Conservation (phyloP, 2,113 vertebrate genomes). For the Spilogale gracilis region DNA sequence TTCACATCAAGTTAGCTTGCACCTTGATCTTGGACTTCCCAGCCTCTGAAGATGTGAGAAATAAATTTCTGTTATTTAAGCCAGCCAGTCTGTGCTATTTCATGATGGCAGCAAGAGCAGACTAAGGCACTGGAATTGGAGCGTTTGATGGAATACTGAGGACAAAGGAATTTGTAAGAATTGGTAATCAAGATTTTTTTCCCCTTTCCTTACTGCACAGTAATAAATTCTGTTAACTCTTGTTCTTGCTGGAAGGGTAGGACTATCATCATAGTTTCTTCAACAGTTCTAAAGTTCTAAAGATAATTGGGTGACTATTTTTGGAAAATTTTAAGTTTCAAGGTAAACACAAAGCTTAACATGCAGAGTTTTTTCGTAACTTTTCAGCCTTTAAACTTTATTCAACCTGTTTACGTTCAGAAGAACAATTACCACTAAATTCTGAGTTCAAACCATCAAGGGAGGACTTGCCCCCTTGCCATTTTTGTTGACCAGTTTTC, state of each 20-base stretch:
- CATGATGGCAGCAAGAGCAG: neutral
- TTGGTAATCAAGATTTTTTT: neutral
- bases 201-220: neutral
- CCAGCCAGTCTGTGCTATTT: neutral
- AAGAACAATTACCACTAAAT: neutral
- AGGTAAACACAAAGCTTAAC: neutral
- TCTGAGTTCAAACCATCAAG: neutral
- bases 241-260: neutral
- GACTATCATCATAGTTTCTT: neutral
- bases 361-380: neutral
- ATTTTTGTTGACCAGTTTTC: neutral
- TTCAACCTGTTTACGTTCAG: neutral
- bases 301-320: neutral
- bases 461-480: neutral
- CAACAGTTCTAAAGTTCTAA: slow-evolving; percentile 20
- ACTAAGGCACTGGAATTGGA: neutral
- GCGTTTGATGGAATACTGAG: neutral
- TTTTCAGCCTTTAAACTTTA: neutral
- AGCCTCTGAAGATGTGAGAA: neutral
- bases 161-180: neutral
- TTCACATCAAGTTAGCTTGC: neutral
- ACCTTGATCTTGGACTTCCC: neutral
- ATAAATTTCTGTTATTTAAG: neutral
- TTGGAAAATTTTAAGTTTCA: neutral
- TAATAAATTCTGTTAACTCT: neutral